phyloP scores from a whole-genome alignment of 2,888 invertebrate species.

The Calliphora vomitoria region DNA sequence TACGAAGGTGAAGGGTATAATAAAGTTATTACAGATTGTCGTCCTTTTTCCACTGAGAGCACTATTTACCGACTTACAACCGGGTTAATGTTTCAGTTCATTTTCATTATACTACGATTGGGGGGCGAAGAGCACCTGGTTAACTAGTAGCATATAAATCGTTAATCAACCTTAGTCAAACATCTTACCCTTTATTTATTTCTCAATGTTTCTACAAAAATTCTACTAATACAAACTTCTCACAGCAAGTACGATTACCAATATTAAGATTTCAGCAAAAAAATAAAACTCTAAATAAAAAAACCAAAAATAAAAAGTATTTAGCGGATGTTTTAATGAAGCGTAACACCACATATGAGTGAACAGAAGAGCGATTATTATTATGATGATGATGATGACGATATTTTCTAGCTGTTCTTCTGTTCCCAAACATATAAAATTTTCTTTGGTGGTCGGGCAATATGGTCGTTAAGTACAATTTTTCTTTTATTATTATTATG shows the following conservation, averaged over 20 bases:
- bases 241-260: background rate
- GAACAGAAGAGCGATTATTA: slow-evolving; percentile 46
- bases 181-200: no score
- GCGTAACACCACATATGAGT: slow-evolving; percentile 78
- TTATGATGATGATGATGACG: slow-evolving; percentile 13
- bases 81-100: no score
- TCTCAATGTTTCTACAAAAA: no score
- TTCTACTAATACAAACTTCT: background rate
- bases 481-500: slow-evolving; percentile 36
- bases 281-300: slow-evolving; percentile 14
- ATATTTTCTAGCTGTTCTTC: slow-evolving; percentile 9
- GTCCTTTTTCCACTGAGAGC: no score
- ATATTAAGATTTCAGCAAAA: slow-evolving; percentile 6
- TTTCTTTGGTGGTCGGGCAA: slow-evolving; percentile 57
- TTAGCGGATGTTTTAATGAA: slow-evolving; percentile 80
- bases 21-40: no score
- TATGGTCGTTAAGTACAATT: slow-evolving; percentile 16
- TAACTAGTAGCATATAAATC: no score
- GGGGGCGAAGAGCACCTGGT: no score
- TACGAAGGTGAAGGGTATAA: no score
- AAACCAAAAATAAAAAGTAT: slow-evolving; percentile 17
- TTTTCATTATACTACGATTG: no score
- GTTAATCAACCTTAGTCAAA: no score
- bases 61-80: no score
- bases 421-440: slow-evolving; percentile 23